Evolutionary conservation across 2,113 vertebrate species (phyloP).

Genomic region (Columbina picui): DNA sequence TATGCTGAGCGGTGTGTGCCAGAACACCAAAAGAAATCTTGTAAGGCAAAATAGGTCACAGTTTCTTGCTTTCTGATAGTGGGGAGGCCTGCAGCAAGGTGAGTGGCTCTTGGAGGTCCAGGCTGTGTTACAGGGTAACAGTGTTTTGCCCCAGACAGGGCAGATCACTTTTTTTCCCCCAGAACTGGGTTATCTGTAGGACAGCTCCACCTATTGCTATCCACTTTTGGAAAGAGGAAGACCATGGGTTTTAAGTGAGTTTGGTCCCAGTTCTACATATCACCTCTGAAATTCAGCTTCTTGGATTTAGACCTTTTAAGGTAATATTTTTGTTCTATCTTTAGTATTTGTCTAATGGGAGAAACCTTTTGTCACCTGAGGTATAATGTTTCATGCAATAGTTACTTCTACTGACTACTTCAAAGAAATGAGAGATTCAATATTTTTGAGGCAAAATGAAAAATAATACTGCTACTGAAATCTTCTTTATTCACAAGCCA

Average conservation of each 20-base stretch:
- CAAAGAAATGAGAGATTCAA: not conserved
- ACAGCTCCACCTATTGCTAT: not conserved
- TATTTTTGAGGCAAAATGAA: conserved; percentile 33
- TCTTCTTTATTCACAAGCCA: conserved; percentile 61
- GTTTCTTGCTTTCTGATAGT: not conserved
- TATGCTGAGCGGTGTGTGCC: not conserved
- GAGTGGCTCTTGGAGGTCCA: not conserved
- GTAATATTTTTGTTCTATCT: conserved; percentile 4
- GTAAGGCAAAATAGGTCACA: not conserved
- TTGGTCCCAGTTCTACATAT: not conserved
- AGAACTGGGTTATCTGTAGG: not conserved
- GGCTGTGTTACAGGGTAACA: not conserved
- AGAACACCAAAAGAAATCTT: not conserved
- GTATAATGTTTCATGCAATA: not conserved
- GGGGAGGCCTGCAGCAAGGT: not conserved
- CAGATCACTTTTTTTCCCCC: not conserved
- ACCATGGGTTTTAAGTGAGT: not conserved
- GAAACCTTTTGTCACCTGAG: conserved; percentile 2
- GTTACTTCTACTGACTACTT: not conserved
- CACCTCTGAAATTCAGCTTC: not conserved
- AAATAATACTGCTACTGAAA: conserved; percentile 33
- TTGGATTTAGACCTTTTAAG: conserved; percentile 21
- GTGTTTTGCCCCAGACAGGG: not conserved
- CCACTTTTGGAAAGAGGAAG: not conserved
- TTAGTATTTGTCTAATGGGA: not conserved